phyloP scores from a whole-genome alignment of 2,888 invertebrate genomes.

The Suillia variegata region DNA sequence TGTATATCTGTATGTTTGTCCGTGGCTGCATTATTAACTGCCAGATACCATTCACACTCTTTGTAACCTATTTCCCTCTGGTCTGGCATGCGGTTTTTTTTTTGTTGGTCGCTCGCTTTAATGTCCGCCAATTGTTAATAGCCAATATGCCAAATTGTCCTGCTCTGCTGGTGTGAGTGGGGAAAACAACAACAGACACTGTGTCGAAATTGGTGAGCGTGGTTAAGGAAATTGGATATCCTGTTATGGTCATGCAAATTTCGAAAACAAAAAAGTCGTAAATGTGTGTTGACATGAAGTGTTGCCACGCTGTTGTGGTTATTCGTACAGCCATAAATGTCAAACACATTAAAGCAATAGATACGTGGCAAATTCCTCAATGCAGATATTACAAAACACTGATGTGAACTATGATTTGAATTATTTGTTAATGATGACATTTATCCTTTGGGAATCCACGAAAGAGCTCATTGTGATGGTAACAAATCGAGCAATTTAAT shows the following conservation, averaged over 20 bases:
- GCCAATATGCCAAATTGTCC: background rate
- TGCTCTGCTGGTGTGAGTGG: background rate
- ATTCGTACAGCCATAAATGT: background rate
- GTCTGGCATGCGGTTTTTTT: background rate
- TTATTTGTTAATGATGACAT: too few species aligned
- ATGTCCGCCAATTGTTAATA: background rate
- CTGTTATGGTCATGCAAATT: background rate
- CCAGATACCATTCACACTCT: too few species aligned
- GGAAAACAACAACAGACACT: background rate
- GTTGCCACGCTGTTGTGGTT: background rate
- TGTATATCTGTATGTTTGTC: too few species aligned
- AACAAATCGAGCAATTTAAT: too few species aligned
- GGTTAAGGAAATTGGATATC: background rate
- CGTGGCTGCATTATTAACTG: too few species aligned
- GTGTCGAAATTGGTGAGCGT: background rate
- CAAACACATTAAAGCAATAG: background rate
- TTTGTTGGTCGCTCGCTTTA: background rate
- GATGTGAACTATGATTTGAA: too few species aligned
- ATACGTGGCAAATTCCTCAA: background rate
- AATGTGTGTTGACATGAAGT: background rate
- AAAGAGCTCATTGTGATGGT: too few species aligned
- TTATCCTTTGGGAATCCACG: too few species aligned
- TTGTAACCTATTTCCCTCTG: too few species aligned
- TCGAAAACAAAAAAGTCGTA: background rate
- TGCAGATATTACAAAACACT: too few species aligned